These are phyloP conservation scores for Emmelina monodactyla DNA, from an alignment of 2,888 invertebrate genomes.

Conservation along the genomic window DNA sequence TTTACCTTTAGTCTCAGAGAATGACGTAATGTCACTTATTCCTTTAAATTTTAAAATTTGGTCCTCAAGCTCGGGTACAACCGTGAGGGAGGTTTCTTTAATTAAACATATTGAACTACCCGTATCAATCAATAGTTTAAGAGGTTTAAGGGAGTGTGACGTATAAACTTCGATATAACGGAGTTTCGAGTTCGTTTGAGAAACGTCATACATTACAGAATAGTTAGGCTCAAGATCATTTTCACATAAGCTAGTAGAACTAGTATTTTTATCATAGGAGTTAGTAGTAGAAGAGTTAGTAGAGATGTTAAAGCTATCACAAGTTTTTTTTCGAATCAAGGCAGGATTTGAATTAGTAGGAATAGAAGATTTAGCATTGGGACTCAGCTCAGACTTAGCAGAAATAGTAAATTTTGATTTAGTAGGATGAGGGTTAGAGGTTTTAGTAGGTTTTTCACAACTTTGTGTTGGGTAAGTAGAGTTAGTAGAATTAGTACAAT, in stretches of 20 bases:
- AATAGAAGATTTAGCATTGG: background rate
- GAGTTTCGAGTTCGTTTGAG: background rate
- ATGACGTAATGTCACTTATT: too few species aligned
- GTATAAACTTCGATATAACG: background rate
- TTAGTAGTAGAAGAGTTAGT: background rate
- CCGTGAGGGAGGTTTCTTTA: background rate
- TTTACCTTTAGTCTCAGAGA: too few species aligned
- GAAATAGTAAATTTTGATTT: background rate
- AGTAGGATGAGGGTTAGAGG: too few species aligned
- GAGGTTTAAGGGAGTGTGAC: background rate
- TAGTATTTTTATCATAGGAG: too few species aligned
- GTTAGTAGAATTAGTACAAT: too few species aligned
- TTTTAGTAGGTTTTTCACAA: too few species aligned
- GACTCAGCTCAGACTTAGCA: background rate
- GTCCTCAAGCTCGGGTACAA: background rate
- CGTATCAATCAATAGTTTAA: background rate
- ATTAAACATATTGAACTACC: constrained; percentile 1
- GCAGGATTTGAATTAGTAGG: background rate
- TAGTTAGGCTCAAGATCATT: too few species aligned
- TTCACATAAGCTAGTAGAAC: too few species aligned
- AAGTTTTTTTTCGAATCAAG: background rate
- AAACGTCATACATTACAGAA: too few species aligned
- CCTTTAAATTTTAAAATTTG: too few species aligned
- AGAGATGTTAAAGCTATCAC: background rate
- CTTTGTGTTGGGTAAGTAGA: too few species aligned